Percentiles rank a stretch among this genome's conserved stretches.
phyloP scores from a whole-genome alignment of 2,888 invertebrate species.

The Clusia tigrina region DNA sequence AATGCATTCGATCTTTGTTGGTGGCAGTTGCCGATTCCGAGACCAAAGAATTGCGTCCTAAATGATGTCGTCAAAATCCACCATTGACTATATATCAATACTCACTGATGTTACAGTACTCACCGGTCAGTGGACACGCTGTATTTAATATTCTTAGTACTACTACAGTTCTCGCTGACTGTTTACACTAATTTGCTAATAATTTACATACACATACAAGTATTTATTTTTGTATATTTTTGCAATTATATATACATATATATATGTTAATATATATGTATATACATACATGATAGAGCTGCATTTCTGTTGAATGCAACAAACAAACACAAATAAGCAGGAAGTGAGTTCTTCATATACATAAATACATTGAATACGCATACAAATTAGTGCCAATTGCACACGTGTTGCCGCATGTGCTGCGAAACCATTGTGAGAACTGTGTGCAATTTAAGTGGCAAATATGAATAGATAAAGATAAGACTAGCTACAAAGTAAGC shows the following conservation, averaged over 20 bases:
- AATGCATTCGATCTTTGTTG: no score
- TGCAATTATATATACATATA: not conserved
- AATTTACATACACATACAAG: constrained; percentile 10
- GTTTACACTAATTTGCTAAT: not conserved
- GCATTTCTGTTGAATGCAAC: not conserved
- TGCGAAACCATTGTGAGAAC: not conserved
- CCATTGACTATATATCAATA: no score
- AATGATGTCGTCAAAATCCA: not conserved
- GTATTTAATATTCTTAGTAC: not conserved
- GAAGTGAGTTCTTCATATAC: no score
- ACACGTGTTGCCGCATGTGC: not conserved
- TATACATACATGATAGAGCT: not conserved
- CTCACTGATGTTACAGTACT: no score
- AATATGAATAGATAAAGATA: not conserved
- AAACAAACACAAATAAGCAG: not conserved
- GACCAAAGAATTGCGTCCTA: no score
- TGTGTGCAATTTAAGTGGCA: not conserved
- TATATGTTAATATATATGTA: no score
- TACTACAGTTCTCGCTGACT: not conserved
- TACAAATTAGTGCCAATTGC: not conserved
- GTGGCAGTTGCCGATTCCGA: no score
- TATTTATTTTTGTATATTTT: no score
- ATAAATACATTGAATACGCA: not conserved
- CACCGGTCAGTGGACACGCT: no score
- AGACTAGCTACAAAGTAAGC: not conserved